Evolutionary conservation across 2,888 invertebrate genomes (phyloP).

Genomic region (Ctenicera cuprea): DNA sequence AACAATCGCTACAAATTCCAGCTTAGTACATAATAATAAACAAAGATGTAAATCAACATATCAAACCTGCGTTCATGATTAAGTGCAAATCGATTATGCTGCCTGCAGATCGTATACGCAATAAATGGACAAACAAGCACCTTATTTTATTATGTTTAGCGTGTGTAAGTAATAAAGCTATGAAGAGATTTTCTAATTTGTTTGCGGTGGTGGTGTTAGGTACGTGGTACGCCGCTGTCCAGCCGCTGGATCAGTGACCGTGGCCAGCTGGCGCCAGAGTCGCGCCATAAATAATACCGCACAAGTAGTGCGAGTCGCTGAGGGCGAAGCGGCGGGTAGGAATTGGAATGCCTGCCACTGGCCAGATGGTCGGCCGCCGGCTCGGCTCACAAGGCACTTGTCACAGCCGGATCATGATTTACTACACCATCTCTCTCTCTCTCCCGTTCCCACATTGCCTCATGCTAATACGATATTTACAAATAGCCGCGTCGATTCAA

Average conservation of each 20-base stretch:
- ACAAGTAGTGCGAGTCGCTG: slow-evolving; percentile 66
- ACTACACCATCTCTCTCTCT: slow-evolving; percentile 73
- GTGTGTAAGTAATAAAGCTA: neutral
- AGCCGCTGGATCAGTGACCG: slow-evolving; percentile 71
- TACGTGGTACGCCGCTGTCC: slow-evolving; percentile 46
- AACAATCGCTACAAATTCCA: too few species aligned
- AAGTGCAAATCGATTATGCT: neutral
- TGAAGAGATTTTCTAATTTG: slow-evolving; percentile 37
- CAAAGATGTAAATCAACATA: too few species aligned
- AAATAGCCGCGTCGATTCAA: slow-evolving; percentile 39
- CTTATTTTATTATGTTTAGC: neutral
- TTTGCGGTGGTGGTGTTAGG: slow-evolving; percentile 34
- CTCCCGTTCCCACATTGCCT: slow-evolving; percentile 56
- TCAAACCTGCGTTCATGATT: too few species aligned
- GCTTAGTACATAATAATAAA: too few species aligned
- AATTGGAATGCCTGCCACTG: slow-evolving; percentile 68
- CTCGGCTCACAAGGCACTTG: slow-evolving; percentile 56
- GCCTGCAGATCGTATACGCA: neutral
- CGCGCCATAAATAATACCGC: slow-evolving; percentile 73
- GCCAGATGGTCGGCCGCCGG: slow-evolving; percentile 68
- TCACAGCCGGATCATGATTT: slow-evolving; percentile 59
- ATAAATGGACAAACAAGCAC: neutral
- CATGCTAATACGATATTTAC: slow-evolving; percentile 47
- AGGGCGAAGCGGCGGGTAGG: slow-evolving; percentile 50
- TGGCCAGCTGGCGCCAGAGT: slow-evolving; percentile 73